phyloP scores from a whole-genome alignment of 1,140 invertebrate genomes.

The Drosophila nannoptera region DNA sequence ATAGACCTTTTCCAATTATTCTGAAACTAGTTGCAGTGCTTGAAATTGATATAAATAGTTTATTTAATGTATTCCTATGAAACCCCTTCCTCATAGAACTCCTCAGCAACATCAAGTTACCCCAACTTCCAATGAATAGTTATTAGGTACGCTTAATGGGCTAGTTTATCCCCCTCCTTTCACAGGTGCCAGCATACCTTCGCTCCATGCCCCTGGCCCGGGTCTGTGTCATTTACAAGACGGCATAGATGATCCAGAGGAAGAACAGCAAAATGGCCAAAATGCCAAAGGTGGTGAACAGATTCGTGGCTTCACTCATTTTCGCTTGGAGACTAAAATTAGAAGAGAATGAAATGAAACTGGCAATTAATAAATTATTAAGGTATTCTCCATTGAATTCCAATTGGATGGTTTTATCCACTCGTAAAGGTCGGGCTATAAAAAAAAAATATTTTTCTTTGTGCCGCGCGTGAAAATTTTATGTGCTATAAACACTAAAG shows the following conservation, averaged over 20 bases:
- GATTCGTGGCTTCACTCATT: slow-evolving; percentile 73
- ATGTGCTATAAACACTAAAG: slow-evolving; percentile 55
- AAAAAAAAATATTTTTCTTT: slow-evolving; percentile 22
- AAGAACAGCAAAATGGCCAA: slow-evolving; percentile 65
- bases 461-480: slow-evolving; percentile 54
- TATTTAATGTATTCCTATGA: too few species aligned
- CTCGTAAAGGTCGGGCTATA: slow-evolving; percentile 36
- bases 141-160: not conserved
- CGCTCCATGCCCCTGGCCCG: slow-evolving; percentile 38
- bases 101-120: too few species aligned
- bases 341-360: slow-evolving; percentile 8
- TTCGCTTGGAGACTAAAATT: slow-evolving; percentile 41
- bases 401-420: slow-evolving; percentile 24
- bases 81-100: too few species aligned
- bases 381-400: slow-evolving; percentile 5
- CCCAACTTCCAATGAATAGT: too few species aligned
- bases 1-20: too few species aligned
- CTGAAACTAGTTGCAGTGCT: too few species aligned
- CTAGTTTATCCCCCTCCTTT: not conserved
- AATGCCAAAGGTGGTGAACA: slow-evolving; percentile 73
- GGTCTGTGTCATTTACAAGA: slow-evolving; percentile 53
- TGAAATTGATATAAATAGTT: too few species aligned
- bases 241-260: slow-evolving; percentile 71
- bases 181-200: slow-evolving; percentile 6
- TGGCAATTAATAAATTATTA: slow-evolving; percentile 29